Conservation (phyloP, 2,113 vertebrate genomes). For the Helogale parvula region DNA sequence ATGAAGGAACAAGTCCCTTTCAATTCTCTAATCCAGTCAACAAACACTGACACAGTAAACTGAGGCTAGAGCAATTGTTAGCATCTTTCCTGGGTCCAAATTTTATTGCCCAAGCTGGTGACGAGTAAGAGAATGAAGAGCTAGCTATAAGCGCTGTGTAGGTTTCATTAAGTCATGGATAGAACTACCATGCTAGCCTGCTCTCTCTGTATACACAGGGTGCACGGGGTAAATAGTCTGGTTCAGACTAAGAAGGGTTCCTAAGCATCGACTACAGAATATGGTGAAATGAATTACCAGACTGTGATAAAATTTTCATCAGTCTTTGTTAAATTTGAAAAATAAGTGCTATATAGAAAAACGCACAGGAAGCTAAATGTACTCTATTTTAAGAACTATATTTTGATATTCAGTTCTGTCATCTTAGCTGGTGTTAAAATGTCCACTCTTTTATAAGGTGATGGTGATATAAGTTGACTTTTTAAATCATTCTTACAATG, state of each 20-base stretch:
- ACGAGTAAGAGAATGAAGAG: not conserved
- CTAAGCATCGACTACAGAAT: not conserved
- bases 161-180: not conserved
- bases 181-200: not conserved
- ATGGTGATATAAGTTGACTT: not conserved
- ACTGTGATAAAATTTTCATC: not conserved
- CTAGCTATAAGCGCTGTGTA: not conserved
- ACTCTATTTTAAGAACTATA: slow-evolving; percentile 18
- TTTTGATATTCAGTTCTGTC: slow-evolving; percentile 13
- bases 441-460: slow-evolving; percentile 4
- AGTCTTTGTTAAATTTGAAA: slow-evolving; percentile 22
- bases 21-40: not conserved
- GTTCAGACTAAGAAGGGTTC: not conserved
- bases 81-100: not conserved
- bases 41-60: not conserved
- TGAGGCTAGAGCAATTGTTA: not conserved
- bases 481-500: not conserved
- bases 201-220: accelerated
- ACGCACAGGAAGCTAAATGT: not conserved
- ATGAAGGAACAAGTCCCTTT: not conserved
- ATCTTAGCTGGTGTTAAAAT: not conserved
- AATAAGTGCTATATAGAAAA: slow-evolving; percentile 7
- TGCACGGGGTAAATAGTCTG: not conserved
- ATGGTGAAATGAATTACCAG: not conserved
- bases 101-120: not conserved